Evolutionary conservation across 2,888 invertebrate species (phyloP).

Genomic region (Cremastinae sp.): DNA sequence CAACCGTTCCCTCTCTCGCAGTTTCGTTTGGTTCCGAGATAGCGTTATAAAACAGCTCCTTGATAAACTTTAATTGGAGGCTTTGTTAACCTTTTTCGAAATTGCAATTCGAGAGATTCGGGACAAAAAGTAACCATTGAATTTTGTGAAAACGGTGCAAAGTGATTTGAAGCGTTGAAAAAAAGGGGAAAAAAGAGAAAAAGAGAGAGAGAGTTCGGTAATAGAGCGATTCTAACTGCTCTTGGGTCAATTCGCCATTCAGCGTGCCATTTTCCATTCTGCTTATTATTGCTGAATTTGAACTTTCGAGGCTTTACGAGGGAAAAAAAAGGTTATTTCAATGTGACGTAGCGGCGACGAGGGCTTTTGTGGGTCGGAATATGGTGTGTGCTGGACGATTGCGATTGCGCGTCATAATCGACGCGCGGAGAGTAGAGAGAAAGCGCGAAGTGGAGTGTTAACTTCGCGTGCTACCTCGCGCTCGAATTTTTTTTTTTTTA

Average conservation of each 20-base stretch:
- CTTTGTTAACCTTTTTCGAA: no score
- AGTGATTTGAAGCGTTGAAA: neutral
- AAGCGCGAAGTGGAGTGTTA: neutral
- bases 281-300: neutral
- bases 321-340: conserved; percentile 12
- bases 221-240: conserved; percentile 6
- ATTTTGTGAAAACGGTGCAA: no score
- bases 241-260: neutral
- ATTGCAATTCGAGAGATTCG: no score
- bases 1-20: neutral
- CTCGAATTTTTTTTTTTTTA: conserved; percentile 6
- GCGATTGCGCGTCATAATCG: conserved; percentile 33
- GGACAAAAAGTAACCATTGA: no score
- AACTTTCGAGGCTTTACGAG: neutral
- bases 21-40: neutral
- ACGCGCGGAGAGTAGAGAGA: neutral
- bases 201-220: neutral
- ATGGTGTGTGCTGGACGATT: neutral
- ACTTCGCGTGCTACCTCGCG: conserved; percentile 14
- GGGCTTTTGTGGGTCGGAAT: neutral
- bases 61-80: no score
- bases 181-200: no score
- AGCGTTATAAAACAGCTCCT: neutral
- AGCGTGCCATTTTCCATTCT: conserved; percentile 11
- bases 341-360: neutral